phyloP scores from a whole-genome alignment of 2,113 vertebrate species.

The Scartelaos histophorus region DNA sequence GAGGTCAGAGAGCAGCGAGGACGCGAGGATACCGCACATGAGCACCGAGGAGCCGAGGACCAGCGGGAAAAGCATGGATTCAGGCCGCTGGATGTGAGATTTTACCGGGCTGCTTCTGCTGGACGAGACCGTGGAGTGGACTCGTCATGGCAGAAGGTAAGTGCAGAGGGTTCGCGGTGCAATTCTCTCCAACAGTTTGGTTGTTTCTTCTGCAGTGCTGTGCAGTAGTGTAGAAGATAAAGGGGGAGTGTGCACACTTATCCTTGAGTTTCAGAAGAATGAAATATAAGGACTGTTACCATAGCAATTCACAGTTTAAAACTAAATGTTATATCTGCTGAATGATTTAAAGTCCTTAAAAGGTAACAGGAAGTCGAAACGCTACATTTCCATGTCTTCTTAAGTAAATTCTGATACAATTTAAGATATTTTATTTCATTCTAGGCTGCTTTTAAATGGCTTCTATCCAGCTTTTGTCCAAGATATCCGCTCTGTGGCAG shows the following conservation, averaged over 20 bases:
- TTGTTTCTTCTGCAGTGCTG: too few relatives aligned
- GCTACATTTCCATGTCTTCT: too few relatives aligned
- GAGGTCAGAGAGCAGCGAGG: slow-evolving; percentile 47
- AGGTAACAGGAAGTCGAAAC: too few relatives aligned
- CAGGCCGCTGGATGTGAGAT: slow-evolving; percentile 5
- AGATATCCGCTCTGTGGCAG: neutral
- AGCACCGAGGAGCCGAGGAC: slow-evolving; percentile 12
- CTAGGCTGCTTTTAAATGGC: neutral
- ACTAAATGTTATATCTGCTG: too few relatives aligned
- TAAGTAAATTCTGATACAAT: too few relatives aligned
- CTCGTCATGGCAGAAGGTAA: slow-evolving; percentile 75
- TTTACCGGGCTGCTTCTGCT: slow-evolving; percentile 21
- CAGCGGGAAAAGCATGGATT: slow-evolving; percentile 19
- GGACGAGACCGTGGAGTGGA: slow-evolving; percentile 46
- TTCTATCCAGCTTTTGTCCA: neutral
- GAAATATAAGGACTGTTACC: too few relatives aligned
- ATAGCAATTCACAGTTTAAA: too few relatives aligned
- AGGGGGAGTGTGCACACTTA: too few relatives aligned
- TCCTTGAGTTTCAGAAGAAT: too few relatives aligned
- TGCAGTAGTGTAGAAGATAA: too few relatives aligned
- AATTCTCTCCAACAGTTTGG: neutral
- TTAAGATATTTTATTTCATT: too few relatives aligned
- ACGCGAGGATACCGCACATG: neutral
- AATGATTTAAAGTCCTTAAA: too few relatives aligned
- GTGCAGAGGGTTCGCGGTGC: neutral